Evolutionary conservation across 37 sponge, comb jelly and placozoan species (phyloP), one percentile per base, ranked within the genome.

Genomic region (Aplysina aerophoba): DNA sequence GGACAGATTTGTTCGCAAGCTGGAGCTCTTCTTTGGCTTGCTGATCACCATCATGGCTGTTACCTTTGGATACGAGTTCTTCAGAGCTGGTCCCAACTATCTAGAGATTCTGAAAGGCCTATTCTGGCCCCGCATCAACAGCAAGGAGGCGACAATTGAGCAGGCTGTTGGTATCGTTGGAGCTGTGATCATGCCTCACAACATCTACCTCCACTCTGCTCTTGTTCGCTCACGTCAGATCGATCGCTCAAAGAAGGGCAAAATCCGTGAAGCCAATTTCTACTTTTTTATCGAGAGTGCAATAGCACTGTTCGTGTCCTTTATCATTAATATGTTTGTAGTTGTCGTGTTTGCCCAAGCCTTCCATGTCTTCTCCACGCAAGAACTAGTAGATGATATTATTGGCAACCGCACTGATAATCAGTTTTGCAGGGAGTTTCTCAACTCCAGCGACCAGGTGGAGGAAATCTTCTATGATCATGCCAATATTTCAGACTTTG

Each of bases 111-210:
- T 80, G 2, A 83, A 61, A 25, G 75, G 83, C 19, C 50, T 82
- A 14, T 41, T 71, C 40, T 35, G 68, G 38, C 85, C 85, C n/a
- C 73, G 55, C 0, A 71, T 84, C n/a, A 37, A 35, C 36, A 30
- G 87, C 53, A 28, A 35, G 22, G 36, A 60, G 16, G 35, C 37
- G 8, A 67, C 80, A 0, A 73, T 88, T 22, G 61, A 80, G n/a
- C 86, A 89, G 30, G 92, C 92, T 55, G 92, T 97, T 36, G 97
- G 97, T 0, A 69, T 97, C 0, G 83, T 97, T 25, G 97, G 97
- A 30, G 97, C 97, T 16, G 93, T 97, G 55, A 97, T 97, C 55
- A 97, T 97, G 97, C 97, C 97, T 16, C 97, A 97, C 56, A 97
- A 97, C 81, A 84, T 97, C 68, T 97, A 94, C 90, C 95, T 97